Conservation (phyloP, 2,888 invertebrate genomes). For the Hirtodrosophila duncani region DNA sequence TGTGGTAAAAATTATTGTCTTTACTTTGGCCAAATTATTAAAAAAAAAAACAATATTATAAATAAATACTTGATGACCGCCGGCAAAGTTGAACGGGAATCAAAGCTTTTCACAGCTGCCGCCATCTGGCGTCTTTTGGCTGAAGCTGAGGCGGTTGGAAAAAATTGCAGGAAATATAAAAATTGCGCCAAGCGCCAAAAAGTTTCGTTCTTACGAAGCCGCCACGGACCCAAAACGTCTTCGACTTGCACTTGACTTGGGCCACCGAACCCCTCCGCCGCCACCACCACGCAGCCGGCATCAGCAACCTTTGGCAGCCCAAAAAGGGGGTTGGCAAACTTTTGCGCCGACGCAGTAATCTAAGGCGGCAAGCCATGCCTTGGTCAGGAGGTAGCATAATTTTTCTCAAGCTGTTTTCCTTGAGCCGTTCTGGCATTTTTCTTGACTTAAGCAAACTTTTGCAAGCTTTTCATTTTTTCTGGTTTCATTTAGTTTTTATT, state of each 20-base stretch:
- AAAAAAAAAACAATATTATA: neutral
- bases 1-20: neutral
- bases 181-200: constrained; percentile 36
- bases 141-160: constrained; percentile 19
- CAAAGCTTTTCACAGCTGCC: constrained; percentile 55
- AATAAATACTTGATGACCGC: constrained; percentile 15
- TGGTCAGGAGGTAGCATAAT: constrained; percentile 1
- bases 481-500: constrained; percentile 16
- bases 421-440: constrained; percentile 38
- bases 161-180: constrained; percentile 15
- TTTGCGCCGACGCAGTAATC: constrained; percentile 59
- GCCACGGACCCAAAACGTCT: too few species aligned
- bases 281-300: too few species aligned
- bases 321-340: constrained; percentile 19
- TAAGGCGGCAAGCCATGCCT: too few species aligned
- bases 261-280: constrained; percentile 16
- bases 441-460: constrained; percentile 64
- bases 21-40: neutral
- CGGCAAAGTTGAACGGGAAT: neutral
- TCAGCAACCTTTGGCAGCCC: too few species aligned
- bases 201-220: constrained; percentile 43
- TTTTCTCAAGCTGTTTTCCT: constrained; percentile 13
- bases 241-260: constrained; percentile 32
- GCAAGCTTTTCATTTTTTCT: constrained; percentile 53
- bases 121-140: constrained; percentile 44